phyloP scores from a whole-genome alignment of 2,797 vertebrate genomes.

The Emys orbicularis region DNA sequence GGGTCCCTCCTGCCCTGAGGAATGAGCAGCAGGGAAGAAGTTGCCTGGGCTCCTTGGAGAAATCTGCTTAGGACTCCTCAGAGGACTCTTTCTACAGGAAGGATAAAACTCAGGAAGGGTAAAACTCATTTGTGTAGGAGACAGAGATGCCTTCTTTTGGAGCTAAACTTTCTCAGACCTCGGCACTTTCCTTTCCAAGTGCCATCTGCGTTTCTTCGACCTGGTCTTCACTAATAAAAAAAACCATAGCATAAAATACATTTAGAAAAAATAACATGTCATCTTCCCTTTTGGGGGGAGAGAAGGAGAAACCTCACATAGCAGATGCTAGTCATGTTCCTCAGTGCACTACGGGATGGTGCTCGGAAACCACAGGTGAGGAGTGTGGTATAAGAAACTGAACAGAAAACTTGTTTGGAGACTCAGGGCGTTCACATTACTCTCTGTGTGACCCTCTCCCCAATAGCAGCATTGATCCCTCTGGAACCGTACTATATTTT shows the following conservation, averaged over 20 bases:
- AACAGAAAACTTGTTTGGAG: background rate
- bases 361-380: background rate
- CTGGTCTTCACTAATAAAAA: background rate
- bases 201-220: rapidly evolving
- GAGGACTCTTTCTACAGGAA: background rate
- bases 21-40: background rate
- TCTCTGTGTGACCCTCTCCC: background rate
- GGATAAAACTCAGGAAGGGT: background rate
- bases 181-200: background rate
- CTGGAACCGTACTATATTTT: background rate
- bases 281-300: background rate
- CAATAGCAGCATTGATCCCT: rapidly evolving
- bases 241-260: background rate
- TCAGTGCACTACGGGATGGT: background rate
- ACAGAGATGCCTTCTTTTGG: background rate
- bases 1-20: constrained; percentile 1
- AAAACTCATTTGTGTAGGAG: background rate
- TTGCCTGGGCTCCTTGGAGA: background rate
- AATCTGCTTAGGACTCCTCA: background rate
- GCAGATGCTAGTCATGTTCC: background rate
- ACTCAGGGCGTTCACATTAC: background rate
- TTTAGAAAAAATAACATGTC: background rate
- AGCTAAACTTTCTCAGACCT: background rate
- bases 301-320: background rate
- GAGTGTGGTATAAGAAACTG: rapidly evolving